Evolutionary conservation across 2,797 vertebrate species (phyloP), one percentile per base, ranked within the genome.

Genomic region (Pagetopsis macropterus): DNA sequence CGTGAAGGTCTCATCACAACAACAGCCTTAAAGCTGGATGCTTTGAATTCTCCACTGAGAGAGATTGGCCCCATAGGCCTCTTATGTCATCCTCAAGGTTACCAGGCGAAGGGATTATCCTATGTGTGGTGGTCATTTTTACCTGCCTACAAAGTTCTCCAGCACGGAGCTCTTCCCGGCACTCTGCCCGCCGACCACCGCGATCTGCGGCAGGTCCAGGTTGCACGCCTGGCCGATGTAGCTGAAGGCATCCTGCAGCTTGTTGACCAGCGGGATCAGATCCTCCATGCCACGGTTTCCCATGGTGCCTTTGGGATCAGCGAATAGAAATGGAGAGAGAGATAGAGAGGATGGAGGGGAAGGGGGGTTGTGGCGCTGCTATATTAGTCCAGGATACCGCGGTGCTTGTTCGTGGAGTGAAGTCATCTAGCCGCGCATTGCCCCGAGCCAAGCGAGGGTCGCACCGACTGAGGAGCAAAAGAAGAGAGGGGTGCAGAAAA

Each of bases 101-200:
- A 88, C 74, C 76, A 3, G 40, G 63, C 82, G 67, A 85, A 41
- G 83, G 86, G 86, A 93, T 92, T 90, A 92, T 87, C 85, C 87
- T 91, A 87, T 86, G 90, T 89, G 76, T 76, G 78, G 87, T 86
- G 79, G 83, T 91, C 83, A 81, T 40, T 80, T 83, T 88, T 90
- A 98, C 97, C 95, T 96, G 90, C 97, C 97, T n/a, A 98, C 97
- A 92, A 97, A 98, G 96, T 96, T 98, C 94, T 98, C 97, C 79
- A 98, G 92, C 90, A 98, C 97, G 5, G 97, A 98, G 95, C 97
- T 98, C 89, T 98, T 98, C 15, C 97, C 97, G 13, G 97, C 97
- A 84, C 97, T 98, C 94, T 98, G 97, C 15, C 97, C 97, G 51
- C 97, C 97, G 82, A 98, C 96, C 92, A 98, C 97, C 0, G 97